phyloP scores from a whole-genome alignment of 1,140 invertebrate species.

The Chironomus striatipennis region DNA sequence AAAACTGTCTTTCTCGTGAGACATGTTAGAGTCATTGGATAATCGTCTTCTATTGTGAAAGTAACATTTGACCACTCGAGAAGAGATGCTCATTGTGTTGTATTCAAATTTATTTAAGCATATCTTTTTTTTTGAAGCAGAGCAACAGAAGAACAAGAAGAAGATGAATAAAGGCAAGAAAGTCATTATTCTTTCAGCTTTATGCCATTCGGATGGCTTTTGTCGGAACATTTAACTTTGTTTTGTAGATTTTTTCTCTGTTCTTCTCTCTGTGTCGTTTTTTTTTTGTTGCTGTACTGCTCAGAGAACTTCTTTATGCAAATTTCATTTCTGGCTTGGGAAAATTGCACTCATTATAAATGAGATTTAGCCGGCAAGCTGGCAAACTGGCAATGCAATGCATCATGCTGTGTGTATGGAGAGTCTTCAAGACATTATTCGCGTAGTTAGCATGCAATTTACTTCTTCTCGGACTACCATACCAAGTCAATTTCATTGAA shows the following conservation, averaged over 20 bases:
- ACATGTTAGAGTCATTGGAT: neutral
- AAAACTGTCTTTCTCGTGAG: neutral
- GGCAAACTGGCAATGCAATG: neutral
- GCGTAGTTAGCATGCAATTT: too few species aligned
- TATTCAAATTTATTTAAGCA: neutral
- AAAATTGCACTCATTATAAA: constrained; percentile 14
- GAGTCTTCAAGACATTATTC: too few species aligned
- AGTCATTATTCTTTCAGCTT: constrained; percentile 20
- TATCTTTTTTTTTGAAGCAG: neutral
- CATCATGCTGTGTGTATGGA: constrained; percentile 2
- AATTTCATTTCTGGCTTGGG: neutral
- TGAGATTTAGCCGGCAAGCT: constrained; percentile 9
- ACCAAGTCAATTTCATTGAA: too few species aligned
- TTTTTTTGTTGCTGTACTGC: neutral
- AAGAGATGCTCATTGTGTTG: neutral
- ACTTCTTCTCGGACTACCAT: neutral
- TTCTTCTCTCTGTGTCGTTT: neutral
- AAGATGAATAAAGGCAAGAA: constrained; percentile 17
- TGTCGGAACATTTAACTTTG: neutral
- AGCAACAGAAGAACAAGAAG: neutral
- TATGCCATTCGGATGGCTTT: constrained; percentile 22
- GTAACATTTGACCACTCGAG: constrained; percentile 5
- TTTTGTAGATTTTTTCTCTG: neutral
- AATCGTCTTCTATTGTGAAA: neutral
- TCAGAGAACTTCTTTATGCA: constrained; percentile 20